These are phyloP conservation scores for Chrysodeixis includens DNA, from an alignment of 2,888 invertebrate genomes.

Conservation along the genomic window DNA sequence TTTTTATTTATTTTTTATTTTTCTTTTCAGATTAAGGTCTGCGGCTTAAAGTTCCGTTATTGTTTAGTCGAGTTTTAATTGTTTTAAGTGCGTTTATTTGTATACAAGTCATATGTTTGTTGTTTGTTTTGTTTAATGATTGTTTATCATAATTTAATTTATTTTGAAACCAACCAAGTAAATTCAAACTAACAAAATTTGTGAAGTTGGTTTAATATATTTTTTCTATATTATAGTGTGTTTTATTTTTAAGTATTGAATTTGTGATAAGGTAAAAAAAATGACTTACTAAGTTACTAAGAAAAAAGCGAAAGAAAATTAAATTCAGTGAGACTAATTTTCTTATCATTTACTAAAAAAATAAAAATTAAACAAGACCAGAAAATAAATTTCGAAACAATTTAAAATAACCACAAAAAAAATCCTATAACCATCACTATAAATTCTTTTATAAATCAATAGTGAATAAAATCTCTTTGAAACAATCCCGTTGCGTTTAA, in stretches of 20 bases:
- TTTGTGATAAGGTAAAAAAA: background rate
- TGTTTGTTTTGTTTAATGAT: slow-evolving; percentile 55
- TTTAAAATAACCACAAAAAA: no score
- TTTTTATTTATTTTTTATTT: slow-evolving; percentile 52
- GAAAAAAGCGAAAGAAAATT: no score
- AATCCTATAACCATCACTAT: background rate
- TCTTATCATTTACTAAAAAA: no score
- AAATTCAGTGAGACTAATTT: no score
- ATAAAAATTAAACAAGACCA: no score
- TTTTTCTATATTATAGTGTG: background rate
- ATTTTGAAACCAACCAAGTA: slow-evolving; percentile 22
- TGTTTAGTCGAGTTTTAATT: slow-evolving; percentile 21
- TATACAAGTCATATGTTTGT: slow-evolving; percentile 28
- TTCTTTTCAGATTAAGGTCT: slow-evolving; percentile 54
- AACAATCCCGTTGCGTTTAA: slow-evolving; percentile 52
- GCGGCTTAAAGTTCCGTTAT: slow-evolving; percentile 31
- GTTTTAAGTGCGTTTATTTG: slow-evolving; percentile 11
- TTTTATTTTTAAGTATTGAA: slow-evolving; percentile 8
- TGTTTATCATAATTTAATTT: slow-evolving; percentile 33
- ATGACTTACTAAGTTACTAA: no score
- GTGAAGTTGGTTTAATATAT: background rate
- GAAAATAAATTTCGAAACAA: no score
- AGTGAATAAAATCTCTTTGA: slow-evolving; percentile 44
- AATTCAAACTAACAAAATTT: slow-evolving; percentile 10
- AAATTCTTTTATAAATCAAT: slow-evolving; percentile 41